These are phyloP conservation scores for Magallana angulata DNA, from an alignment of 1,140 invertebrate genomes.

Conservation along the genomic window DNA sequence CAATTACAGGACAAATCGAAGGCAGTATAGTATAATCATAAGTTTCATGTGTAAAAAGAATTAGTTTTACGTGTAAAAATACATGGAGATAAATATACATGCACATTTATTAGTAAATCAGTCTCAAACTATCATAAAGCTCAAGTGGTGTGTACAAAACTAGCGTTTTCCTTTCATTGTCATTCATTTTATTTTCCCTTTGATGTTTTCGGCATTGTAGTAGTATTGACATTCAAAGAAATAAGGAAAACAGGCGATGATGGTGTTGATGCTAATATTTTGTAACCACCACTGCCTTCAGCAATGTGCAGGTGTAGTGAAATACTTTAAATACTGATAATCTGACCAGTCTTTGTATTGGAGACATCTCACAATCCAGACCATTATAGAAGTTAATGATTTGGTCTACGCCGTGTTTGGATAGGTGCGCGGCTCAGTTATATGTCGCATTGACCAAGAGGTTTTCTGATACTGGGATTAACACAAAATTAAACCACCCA, in stretches of 20 bases:
- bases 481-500: slow-evolving; percentile 16
- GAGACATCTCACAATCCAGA: not conserved
- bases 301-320: not conserved
- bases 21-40: no score
- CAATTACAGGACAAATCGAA: no score
- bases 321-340: not conserved
- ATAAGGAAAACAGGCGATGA: not conserved
- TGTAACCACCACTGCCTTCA: not conserved
- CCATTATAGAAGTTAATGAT: slow-evolving; percentile 36
- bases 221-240: no score
- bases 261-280: not conserved
- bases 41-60: no score
- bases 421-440: slow-evolving; percentile 24
- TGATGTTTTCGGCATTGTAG: no score
- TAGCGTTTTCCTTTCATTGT: no score
- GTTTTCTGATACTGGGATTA: not conserved
- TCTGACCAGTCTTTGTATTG: not conserved
- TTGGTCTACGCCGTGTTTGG: not conserved
- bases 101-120: no score
- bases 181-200: no score
- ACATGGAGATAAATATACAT: no score
- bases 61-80: no score
- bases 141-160: no score
- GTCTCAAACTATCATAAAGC: no score
- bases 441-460: not conserved